Evolutionary conservation across 2,113 vertebrate species (phyloP).

Genomic region (Scolopax mira): DNA sequence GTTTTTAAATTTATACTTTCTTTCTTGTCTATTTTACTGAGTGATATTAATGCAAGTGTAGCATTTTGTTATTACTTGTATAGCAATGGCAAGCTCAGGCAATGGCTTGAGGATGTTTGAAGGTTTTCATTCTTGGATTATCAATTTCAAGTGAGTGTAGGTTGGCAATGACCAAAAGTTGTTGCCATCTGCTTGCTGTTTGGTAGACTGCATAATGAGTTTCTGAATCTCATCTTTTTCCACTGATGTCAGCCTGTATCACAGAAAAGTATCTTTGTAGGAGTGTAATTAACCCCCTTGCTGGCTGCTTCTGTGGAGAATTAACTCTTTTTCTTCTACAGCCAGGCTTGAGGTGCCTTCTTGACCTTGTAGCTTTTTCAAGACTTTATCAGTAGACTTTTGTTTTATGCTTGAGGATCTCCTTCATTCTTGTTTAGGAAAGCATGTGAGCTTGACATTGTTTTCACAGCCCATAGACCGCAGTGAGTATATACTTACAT

Average conservation of each 20-base stretch:
- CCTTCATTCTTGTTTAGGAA: not conserved
- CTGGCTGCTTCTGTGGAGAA: not conserved
- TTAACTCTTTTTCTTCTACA: not conserved
- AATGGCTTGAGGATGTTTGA: not conserved
- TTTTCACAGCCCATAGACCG: not conserved
- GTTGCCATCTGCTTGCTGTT: constrained; percentile 57
- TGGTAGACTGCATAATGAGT: constrained; percentile 42
- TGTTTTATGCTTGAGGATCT: not conserved
- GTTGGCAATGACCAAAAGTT: constrained; percentile 50
- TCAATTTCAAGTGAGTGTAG: constrained; percentile 25
- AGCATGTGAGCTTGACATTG: not conserved
- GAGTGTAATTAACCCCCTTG: not conserved
- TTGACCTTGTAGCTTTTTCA: not conserved
- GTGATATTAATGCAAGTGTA: not conserved
- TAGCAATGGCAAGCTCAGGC: not conserved
- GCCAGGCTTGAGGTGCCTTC: not conserved
- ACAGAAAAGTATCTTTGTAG: constrained; percentile 27
- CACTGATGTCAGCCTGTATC: constrained; percentile 35
- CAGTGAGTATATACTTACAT: not conserved
- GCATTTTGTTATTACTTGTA: not conserved
- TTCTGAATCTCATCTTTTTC: constrained; percentile 31
- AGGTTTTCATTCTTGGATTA: constrained; percentile 26
- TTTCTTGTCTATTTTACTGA: not conserved
- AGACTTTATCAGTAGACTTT: not conserved
- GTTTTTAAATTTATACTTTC: not conserved